Conservation (phyloP, 2,797 vertebrate species). For the Perodicticus potto region DNA sequence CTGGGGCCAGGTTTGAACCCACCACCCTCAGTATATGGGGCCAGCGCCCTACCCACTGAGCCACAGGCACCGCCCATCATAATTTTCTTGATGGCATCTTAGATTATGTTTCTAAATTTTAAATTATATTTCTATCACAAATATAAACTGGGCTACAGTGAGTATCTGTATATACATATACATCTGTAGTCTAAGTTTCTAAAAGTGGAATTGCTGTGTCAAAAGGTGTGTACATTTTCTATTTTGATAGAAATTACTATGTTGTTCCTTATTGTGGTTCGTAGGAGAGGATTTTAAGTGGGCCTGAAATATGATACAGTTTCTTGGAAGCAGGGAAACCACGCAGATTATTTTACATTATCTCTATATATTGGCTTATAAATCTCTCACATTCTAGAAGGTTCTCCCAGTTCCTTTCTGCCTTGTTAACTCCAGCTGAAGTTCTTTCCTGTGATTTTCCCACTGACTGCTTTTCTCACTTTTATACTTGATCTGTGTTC, state of each 20-base stretch:
- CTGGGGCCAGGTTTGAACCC: too few relatives aligned
- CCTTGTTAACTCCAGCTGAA: background rate
- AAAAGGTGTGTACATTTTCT: background rate
- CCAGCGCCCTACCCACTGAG: too few relatives aligned
- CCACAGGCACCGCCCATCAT: too few relatives aligned
- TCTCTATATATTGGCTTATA: background rate
- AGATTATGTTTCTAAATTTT: too few relatives aligned
- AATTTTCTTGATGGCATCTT: background rate
- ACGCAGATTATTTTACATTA: background rate
- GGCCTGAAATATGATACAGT: background rate
- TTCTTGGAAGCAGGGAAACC: background rate
- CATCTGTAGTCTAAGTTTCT: background rate
- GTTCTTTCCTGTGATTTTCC: background rate
- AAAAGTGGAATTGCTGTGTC: background rate
- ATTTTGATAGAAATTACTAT: background rate
- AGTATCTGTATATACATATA: background rate
- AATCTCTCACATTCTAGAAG: slow-evolving; percentile 25
- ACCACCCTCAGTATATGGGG: too few relatives aligned
- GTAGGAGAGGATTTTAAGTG: background rate
- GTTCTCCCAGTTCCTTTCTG: slow-evolving; percentile 22
- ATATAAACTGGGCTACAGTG: background rate
- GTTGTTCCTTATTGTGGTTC: background rate
- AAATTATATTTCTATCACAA: slow-evolving; percentile 14
- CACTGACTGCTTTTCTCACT: background rate
- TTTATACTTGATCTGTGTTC: background rate